Evolutionary conservation across 2,113 vertebrate genomes (phyloP).

Genomic region (Epinephelus lanceolatus): DNA sequence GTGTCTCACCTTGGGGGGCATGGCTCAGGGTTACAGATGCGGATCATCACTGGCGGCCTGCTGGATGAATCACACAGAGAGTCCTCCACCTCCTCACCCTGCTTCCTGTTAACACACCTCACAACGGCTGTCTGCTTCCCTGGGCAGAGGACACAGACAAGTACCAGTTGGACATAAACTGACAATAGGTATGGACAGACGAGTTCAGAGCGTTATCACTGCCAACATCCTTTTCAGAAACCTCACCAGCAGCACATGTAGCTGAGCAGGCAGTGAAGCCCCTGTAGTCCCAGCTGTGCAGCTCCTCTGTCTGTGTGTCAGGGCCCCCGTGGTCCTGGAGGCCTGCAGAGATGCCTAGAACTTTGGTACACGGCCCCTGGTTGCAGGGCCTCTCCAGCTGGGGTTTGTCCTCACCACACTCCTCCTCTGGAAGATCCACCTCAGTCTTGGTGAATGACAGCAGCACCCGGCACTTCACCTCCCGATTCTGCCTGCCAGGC

Average conservation of each 20-base stretch:
- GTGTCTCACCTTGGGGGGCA: slow-evolving; percentile 89
- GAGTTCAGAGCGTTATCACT: neutral
- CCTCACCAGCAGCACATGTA: slow-evolving; percentile 87
- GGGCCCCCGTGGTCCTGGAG: slow-evolving; percentile 22
- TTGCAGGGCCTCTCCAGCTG: slow-evolving; percentile 83
- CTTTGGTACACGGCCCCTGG: slow-evolving; percentile 80
- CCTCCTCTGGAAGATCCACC: slow-evolving; percentile 91
- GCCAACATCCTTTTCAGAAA: neutral
- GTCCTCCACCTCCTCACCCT: slow-evolving; percentile 83
- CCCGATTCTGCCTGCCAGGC: slow-evolving; percentile 85
- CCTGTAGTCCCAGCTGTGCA: slow-evolving; percentile 90
- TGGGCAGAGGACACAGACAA: slow-evolving; percentile 60
- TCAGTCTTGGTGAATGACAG: slow-evolving; percentile 90
- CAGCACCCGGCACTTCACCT: slow-evolving; percentile 89
- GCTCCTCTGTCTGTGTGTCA: slow-evolving; percentile 56
- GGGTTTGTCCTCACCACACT: slow-evolving; percentile 86
- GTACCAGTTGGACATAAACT: neutral
- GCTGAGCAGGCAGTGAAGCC: slow-evolving; percentile 91
- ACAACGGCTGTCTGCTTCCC: slow-evolving; percentile 90
- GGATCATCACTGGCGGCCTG: slow-evolving; percentile 86
- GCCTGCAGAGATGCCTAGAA: slow-evolving; percentile 54
- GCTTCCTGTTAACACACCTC: slow-evolving; percentile 86
- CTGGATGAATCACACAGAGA: slow-evolving; percentile 84
- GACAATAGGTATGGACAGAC: neutral
- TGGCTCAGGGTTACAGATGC: slow-evolving; percentile 86